A percentile compares a stretch with the other conserved stretches of the same genome.
These are phyloP conservation scores for Monopterus albus DNA, from an alignment of 2,113 vertebrate species.

Conservation along the genomic window DNA sequence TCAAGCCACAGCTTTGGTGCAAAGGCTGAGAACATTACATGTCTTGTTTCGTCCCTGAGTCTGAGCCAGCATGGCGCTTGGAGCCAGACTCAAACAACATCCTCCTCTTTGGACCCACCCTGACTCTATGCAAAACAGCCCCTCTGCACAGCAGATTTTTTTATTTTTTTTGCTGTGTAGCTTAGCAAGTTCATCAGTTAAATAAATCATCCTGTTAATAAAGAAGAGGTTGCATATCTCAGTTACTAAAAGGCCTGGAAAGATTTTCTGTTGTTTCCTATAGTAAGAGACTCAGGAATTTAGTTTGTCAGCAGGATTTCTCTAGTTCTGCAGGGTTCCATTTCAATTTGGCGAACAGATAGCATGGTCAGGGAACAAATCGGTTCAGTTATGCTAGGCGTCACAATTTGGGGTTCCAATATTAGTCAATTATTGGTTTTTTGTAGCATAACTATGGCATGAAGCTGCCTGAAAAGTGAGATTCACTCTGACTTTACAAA, in stretches of 20 bases:
- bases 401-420: conserved; percentile 11
- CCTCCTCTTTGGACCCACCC: conserved; percentile 33
- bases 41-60: conserved; percentile 56
- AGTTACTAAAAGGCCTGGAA: conserved; percentile 1
- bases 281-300: conserved; percentile 13
- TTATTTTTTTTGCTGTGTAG: conserved; percentile 17
- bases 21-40: conserved; percentile 59
- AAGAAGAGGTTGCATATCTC: conserved; percentile 29
- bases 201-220: conserved; percentile 30
- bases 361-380: conserved; percentile 1
- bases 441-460: neutral
- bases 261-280: conserved; percentile 21
- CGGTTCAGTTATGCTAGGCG: conserved; percentile 26
- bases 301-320: conserved; percentile 39
- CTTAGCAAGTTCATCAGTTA: conserved; percentile 16
- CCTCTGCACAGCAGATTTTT: conserved; percentile 2
- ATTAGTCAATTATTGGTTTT: conserved; percentile 9
- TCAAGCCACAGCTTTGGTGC: conserved; percentile 53
- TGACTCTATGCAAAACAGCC: conserved; percentile 19
- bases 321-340: neutral
- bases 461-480: conserved; percentile 5
- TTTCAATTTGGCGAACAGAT: conserved; percentile 20
- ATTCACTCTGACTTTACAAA: neutral
- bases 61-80: conserved; percentile 33
- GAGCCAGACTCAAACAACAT: conserved; percentile 43